A percentile compares a stretch with the other conserved stretches of the same genome.
These are phyloP conservation scores for Cliona cf. orientalis DNA, from an alignment of 37 sponge, comb jelly and placozoan species.

Conservation along the genomic window DNA sequence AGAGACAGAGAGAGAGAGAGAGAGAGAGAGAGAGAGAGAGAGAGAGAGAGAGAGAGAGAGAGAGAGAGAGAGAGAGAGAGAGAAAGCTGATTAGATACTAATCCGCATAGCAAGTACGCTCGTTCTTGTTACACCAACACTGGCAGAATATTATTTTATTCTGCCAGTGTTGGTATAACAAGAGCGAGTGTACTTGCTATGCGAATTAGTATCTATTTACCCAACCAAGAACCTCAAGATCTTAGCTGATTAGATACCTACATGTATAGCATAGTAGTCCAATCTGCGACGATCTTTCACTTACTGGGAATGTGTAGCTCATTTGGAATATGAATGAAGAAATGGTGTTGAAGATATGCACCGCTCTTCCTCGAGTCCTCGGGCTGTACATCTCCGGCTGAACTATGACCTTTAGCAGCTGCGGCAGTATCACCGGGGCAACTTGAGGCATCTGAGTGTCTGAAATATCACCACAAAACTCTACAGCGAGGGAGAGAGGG, in stretches of 20 bases:
- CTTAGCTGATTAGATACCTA: too few species aligned
- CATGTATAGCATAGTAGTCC: too few species aligned
- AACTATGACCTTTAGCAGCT: conserved; percentile 59
- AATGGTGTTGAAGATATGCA: conserved; percentile 59
- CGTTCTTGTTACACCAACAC: too few species aligned
- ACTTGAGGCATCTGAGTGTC: conserved; percentile 63
- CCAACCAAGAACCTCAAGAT: background rate
- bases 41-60: background rate
- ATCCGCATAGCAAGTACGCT: too few species aligned
- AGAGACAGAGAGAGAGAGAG: background rate
- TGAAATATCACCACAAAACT: conserved; percentile 67
- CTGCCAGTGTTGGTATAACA: background rate
- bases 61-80: conserved; percentile 11
- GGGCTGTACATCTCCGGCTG: conserved; percentile 45
- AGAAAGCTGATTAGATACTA: too few species aligned
- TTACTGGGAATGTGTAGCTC: conserved; percentile 48
- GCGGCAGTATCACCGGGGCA: conserved; percentile 50
- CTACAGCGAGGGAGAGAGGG: conserved; percentile 3
- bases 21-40: conserved; percentile 16
- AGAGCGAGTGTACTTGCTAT: background rate
- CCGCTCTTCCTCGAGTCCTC: conserved; percentile 58
- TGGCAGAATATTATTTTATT: background rate
- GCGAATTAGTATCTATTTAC: too few species aligned
- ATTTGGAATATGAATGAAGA: conserved; percentile 41
- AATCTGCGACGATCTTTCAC: too few species aligned